Evolutionary conservation across 1,140 invertebrate species (phyloP).

Genomic region (Eupristina koningsbergeri): DNA sequence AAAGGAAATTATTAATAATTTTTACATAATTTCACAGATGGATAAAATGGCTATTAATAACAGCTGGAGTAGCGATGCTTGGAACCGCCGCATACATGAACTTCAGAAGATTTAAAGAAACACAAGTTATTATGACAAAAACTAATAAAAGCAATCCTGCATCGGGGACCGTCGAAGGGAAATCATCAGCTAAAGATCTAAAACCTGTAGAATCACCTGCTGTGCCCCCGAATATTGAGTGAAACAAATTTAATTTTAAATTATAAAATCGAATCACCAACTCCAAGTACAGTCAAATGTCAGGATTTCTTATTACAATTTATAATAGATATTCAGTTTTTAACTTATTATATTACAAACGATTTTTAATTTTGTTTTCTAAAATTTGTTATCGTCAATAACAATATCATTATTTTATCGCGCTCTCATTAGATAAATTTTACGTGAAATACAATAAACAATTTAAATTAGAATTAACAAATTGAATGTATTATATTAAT

Average conservation of each 20-base stretch:
- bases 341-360: neutral
- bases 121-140: neutral
- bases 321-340: neutral
- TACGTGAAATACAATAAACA: too few species aligned
- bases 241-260: neutral
- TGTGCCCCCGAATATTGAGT: conserved; percentile 27
- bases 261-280: neutral
- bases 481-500: neutral
- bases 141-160: neutral
- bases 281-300: too few species aligned
- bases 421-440: too few species aligned
- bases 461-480: neutral
- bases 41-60: conserved; percentile 36
- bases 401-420: too few species aligned
- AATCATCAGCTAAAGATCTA: conserved; percentile 6
- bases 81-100: conserved; percentile 51
- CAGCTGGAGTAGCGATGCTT: conserved; percentile 56
- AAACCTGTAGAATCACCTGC: neutral
- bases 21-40: conserved; percentile 10
- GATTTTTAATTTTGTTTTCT: neutral
- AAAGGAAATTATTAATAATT: neutral
- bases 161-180: neutral
- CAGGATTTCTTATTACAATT: neutral
- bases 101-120: neutral
- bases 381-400: too few species aligned